phyloP scores from a whole-genome alignment of 2,113 vertebrate genomes.

The Hirundichthys speculiger region DNA sequence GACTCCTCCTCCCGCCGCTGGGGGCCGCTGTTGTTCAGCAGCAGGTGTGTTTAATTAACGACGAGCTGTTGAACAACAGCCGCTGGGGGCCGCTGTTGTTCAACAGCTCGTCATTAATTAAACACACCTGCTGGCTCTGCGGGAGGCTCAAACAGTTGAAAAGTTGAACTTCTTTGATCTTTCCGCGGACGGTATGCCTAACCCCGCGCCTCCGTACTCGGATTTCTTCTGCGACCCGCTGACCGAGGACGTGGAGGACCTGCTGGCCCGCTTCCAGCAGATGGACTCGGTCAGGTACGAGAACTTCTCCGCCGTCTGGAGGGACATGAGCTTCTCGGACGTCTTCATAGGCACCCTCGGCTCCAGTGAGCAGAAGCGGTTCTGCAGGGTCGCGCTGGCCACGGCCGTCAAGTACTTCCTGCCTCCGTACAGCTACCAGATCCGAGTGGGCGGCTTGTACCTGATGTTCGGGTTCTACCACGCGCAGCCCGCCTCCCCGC shows the following conservation, averaged over 20 bases:
- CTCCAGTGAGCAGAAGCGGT: slow-evolving; percentile 78
- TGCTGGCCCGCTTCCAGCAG: slow-evolving; percentile 88
- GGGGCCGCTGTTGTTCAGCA: too few relatives aligned
- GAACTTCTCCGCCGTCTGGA: slow-evolving; percentile 87
- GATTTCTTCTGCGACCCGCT: slow-evolving; percentile 69
- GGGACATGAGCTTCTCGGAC: slow-evolving; percentile 84
- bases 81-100: too few relatives aligned
- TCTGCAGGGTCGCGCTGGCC: slow-evolving; percentile 82
- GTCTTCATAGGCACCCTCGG: slow-evolving; percentile 79
- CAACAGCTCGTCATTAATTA: neutral
- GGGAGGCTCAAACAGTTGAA: too few relatives aligned
- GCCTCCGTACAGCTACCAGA: slow-evolving; percentile 91
- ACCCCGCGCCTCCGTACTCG: neutral
- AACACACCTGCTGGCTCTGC: too few relatives aligned
- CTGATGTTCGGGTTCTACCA: slow-evolving; percentile 89
- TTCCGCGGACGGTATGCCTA: slow-evolving; percentile 46
- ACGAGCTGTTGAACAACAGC: neutral
- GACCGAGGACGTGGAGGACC: slow-evolving; percentile 86
- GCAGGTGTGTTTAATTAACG: neutral
- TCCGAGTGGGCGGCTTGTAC: slow-evolving; percentile 92
- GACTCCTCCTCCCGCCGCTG: neutral
- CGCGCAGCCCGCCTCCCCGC: slow-evolving; percentile 85
- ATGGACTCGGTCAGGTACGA: slow-evolving; percentile 87
- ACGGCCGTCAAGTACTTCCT: slow-evolving; percentile 87
- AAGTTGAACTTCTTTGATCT: too few relatives aligned